A percentile compares a stretch with the other conserved stretches of the same genome.
These are phyloP conservation scores for Urocolius indicus DNA, from an alignment of 2,113 vertebrate species.

Conservation along the genomic window DNA sequence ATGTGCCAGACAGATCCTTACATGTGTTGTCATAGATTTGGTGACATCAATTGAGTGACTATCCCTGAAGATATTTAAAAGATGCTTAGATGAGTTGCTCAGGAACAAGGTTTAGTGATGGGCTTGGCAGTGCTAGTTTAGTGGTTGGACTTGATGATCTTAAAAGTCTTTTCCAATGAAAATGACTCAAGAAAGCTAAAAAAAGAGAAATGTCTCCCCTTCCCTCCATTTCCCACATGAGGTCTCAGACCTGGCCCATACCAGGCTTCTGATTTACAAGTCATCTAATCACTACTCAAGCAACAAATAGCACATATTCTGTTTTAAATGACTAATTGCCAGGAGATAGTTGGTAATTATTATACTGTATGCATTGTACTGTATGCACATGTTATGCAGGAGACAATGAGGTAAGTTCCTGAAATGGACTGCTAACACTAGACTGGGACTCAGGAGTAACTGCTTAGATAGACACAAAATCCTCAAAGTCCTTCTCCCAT, in stretches of 20 bases:
- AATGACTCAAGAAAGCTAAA: too few species aligned
- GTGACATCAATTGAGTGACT: too few species aligned
- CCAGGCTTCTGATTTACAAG: neutral
- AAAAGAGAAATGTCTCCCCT: neutral
- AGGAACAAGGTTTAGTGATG: too few species aligned
- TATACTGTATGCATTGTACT: neutral
- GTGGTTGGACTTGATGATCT: too few species aligned
- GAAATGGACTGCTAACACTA: neutral
- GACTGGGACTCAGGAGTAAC: neutral
- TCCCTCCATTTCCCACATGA: neutral
- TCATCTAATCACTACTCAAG: neutral
- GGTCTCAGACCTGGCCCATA: rapidly evolving
- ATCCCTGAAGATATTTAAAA: too few species aligned
- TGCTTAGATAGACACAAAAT: neutral
- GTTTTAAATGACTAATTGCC: neutral
- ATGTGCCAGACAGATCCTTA: neutral
- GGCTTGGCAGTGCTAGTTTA: too few species aligned
- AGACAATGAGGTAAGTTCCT: neutral
- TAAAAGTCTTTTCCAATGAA: too few species aligned
- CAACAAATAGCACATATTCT: neutral
- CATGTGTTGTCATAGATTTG: rapidly evolving
- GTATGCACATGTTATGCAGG: too few species aligned
- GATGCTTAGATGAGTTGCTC: too few species aligned
- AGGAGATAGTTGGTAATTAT: neutral
- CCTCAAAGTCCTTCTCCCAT: neutral